phyloP scores from a whole-genome alignment of 2,113 vertebrate species.

The Syngnathus typhle region DNA sequence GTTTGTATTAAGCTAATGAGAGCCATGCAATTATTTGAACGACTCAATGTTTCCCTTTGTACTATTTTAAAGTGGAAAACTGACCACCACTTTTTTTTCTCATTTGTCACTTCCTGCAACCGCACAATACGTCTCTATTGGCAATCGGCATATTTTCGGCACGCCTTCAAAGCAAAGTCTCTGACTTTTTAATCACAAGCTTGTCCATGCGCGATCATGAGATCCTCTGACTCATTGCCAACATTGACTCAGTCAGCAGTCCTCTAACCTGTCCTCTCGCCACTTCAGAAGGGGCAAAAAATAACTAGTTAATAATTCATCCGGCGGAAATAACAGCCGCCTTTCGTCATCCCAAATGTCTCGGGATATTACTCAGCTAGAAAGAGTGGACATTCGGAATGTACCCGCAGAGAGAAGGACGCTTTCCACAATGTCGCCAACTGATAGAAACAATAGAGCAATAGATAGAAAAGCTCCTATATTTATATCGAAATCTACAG shows the following conservation, averaged over 20 bases:
- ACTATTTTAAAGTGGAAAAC: not conserved
- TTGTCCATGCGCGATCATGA: slow-evolving; percentile 56
- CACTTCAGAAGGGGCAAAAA: slow-evolving; percentile 47
- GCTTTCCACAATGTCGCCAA: not conserved
- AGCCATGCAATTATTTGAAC: no score
- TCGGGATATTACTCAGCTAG: slow-evolving; percentile 44
- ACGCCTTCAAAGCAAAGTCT: slow-evolving; percentile 43
- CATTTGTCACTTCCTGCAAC: not conserved
- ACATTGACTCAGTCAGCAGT: slow-evolving; percentile 62
- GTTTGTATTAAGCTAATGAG: no score
- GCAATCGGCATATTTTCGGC: slow-evolving; percentile 47
- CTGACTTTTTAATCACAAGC: slow-evolving; percentile 47
- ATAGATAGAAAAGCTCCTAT: not conserved
- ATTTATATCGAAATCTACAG: no score
- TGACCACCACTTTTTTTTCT: not conserved
- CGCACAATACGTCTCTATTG: slow-evolving; percentile 28
- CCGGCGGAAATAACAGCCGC: slow-evolving; percentile 49
- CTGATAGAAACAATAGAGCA: not conserved
- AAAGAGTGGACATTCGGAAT: slow-evolving; percentile 13
- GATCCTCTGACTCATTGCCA: slow-evolving; percentile 60
- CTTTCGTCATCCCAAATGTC: slow-evolving; percentile 55
- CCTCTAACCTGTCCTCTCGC: slow-evolving; percentile 65
- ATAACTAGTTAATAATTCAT: slow-evolving; percentile 61
- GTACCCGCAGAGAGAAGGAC: slow-evolving; percentile 3
- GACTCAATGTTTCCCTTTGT: not conserved